phyloP scores from a whole-genome alignment of 2,888 invertebrate species.

The Ophion obscuratus region DNA sequence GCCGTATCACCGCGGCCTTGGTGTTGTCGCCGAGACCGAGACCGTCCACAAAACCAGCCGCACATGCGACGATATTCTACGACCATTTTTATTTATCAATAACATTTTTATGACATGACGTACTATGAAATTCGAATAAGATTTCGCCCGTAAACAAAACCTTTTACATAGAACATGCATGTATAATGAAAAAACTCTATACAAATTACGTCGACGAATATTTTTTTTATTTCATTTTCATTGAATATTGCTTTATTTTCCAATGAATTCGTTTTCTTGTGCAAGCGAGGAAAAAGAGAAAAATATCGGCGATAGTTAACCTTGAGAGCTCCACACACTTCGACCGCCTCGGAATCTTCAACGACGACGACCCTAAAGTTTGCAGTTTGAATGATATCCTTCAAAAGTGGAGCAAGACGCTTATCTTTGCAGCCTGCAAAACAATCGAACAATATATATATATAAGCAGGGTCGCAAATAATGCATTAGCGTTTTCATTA shows the following conservation, averaged over 20 bases:
- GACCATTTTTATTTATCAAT: conserved; percentile 43
- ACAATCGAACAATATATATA: conserved; percentile 7
- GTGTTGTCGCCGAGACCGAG: conserved; percentile 88
- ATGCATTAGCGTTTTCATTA: no score
- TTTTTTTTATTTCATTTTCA: background rate
- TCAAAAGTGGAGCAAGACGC: conserved; percentile 85
- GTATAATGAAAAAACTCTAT: background rate
- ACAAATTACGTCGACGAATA: background rate
- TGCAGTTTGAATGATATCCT: conserved; percentile 87
- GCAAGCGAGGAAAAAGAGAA: background rate
- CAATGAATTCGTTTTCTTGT: background rate
- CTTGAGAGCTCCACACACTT: conserved; percentile 89
- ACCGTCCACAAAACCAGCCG: conserved; percentile 89
- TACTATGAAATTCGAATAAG: background rate
- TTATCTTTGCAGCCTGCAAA: conserved; percentile 83
- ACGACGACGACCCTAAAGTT: conserved; percentile 89
- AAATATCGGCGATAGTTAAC: conserved; percentile 63
- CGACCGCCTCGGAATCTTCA: conserved; percentile 88
- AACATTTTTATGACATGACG: background rate
- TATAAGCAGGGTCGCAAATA: no score
- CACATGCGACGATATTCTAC: conserved; percentile 89
- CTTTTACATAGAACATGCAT: background rate
- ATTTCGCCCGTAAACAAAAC: background rate
- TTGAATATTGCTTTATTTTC: background rate
- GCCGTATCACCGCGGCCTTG: conserved; percentile 89